These are phyloP conservation scores for Hedychridium roseum DNA, from an alignment of 2,888 invertebrate genomes.

Conservation along the genomic window DNA sequence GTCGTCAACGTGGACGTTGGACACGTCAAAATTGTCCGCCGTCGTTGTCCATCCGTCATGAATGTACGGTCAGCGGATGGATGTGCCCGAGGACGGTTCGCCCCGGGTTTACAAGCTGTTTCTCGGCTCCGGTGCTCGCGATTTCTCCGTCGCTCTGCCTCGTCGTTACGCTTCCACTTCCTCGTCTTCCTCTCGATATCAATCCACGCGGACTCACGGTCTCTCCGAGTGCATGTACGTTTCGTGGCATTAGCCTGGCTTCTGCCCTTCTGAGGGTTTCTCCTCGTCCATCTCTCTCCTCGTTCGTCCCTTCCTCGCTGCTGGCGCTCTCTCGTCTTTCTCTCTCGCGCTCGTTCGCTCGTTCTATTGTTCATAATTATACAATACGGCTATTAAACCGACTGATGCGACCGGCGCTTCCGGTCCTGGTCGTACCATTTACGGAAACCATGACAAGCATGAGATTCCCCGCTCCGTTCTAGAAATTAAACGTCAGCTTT, in stretches of 20 bases:
- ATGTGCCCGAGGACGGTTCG: slow-evolving; percentile 46
- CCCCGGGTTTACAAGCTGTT: slow-evolving; percentile 15
- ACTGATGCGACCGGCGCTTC: slow-evolving; percentile 62
- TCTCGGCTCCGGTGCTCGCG: slow-evolving; percentile 13
- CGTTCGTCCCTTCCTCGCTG: slow-evolving; percentile 7
- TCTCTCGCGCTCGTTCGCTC: slow-evolving; percentile 31
- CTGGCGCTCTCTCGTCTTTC: slow-evolving; percentile 13
- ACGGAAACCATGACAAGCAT: slow-evolving; percentile 51
- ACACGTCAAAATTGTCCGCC: slow-evolving; percentile 56
- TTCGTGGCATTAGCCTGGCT: slow-evolving; percentile 42
- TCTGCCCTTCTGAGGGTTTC: slow-evolving; percentile 39
- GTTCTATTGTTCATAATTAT: slow-evolving; percentile 62
- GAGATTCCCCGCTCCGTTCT: slow-evolving; percentile 27
- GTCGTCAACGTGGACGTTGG: too few species aligned
- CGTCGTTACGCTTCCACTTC: slow-evolving; percentile 13
- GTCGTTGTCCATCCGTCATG: slow-evolving; percentile 59
- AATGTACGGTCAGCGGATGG: slow-evolving; percentile 52
- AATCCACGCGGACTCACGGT: slow-evolving; percentile 11
- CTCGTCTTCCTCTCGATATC: slow-evolving; percentile 14
- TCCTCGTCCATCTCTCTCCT: slow-evolving; percentile 18
- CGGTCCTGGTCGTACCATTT: slow-evolving; percentile 55
- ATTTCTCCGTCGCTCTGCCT: slow-evolving; percentile 5
- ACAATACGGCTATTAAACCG: slow-evolving; percentile 64
- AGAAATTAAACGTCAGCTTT: slow-evolving; percentile 15
- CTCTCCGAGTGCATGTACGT: slow-evolving; percentile 35